These are phyloP conservation scores for Protonemura montana DNA, from an alignment of 2,888 invertebrate species.

Conservation along the genomic window DNA sequence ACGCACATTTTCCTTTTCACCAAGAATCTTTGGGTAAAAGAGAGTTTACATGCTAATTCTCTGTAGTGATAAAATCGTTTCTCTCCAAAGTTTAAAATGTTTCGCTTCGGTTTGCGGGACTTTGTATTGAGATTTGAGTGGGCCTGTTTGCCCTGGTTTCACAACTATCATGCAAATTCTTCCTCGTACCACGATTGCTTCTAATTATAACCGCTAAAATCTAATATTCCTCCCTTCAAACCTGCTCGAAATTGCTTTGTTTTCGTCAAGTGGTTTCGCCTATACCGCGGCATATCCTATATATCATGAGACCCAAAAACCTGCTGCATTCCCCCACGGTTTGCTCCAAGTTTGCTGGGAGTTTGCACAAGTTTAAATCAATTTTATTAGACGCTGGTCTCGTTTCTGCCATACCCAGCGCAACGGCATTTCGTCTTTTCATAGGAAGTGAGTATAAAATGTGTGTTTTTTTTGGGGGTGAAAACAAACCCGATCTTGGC, in stretches of 20 bases:
- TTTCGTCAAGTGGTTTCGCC: background rate
- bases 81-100: background rate
- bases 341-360: background rate
- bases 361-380: background rate
- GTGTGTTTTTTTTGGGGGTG: background rate
- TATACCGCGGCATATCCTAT: background rate
- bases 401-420: background rate
- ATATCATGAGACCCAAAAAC: too few species aligned
- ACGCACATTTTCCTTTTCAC: background rate
- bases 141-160: background rate
- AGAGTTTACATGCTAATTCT: background rate
- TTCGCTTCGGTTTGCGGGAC: background rate
- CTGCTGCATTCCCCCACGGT: background rate
- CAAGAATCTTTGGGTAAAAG: background rate
- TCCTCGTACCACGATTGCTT: background rate
- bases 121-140: background rate
- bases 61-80: background rate
- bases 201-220: background rate
- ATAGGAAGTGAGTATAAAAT: background rate
- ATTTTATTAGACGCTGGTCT: background rate
- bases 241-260: background rate
- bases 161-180: background rate
- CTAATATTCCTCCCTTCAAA: background rate
- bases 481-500: background rate
- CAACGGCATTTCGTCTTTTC: background rate